Conservation (phyloP, 1,140 invertebrate genomes). For the Eubasilissa regina region DNA sequence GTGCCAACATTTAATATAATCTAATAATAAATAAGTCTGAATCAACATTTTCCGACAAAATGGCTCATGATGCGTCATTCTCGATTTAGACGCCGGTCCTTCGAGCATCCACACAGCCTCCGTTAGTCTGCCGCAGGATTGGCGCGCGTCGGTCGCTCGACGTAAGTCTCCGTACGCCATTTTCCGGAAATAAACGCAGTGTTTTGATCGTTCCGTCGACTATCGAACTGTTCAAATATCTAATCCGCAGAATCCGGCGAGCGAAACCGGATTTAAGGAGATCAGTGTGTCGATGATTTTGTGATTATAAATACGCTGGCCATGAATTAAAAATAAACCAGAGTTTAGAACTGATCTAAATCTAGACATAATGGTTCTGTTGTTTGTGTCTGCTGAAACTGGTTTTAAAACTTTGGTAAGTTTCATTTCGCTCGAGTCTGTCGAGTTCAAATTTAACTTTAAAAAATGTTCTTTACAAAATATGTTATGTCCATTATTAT, state of each 20-base stretch:
- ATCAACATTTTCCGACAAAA: not conserved
- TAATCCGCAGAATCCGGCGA: not conserved
- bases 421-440: not conserved
- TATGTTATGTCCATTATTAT: not conserved
- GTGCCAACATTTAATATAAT: no score
- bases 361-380: constrained; percentile 8
- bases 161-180: not conserved
- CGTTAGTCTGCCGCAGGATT: constrained; percentile 49
- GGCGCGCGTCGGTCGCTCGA: constrained; percentile 35
- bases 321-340: no score
- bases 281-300: not conserved
- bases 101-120: constrained; percentile 38
- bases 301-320: constrained; percentile 4
- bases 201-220: constrained; percentile 10
- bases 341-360: not conserved
- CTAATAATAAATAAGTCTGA: no score
- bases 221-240: not conserved
- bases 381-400: constrained; percentile 8
- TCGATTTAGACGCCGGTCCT: not conserved
- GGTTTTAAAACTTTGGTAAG: constrained; percentile 33
- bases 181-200: constrained; percentile 20
- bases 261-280: not conserved
- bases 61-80: not conserved
- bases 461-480: not conserved
- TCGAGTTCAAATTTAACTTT: not conserved